Base-by-base conservation (phyloP, 2,888 invertebrate genomes). In the Panorpa germanica region DNA sequence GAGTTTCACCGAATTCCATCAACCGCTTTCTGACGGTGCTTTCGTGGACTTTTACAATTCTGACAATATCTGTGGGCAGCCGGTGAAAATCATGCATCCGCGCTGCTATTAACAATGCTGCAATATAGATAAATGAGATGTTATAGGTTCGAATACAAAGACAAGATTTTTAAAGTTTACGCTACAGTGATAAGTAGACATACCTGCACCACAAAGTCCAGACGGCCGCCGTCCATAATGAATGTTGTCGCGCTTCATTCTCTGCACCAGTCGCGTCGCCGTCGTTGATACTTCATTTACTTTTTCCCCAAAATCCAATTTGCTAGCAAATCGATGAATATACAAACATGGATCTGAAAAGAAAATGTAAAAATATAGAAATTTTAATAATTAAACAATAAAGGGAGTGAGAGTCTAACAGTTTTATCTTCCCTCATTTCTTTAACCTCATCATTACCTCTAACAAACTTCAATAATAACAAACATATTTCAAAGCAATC, bases 191-290 rank as follows among this genome's bases (percentile, higher is more conserved):
- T 21, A 25, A 8, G 31, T 29, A 22, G 29, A 37, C 40, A 52
- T 52, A 86, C 88, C 88, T 49, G 98, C 96, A 14, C 98, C 98
- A 56, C 96, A 98, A 12, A 98, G 67, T 8, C 96, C 98, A 0
- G 95, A 91, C 2, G 98, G 96, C 40, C 95, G 60, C 34, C 98
- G 64, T 5, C 98, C 98, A 2, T 85, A 86, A 50, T 93, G 90
- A 52, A 98, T 81, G 51, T 90, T 95, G 55, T 98, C 98, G 44
- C 86, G 69, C 55, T 95, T 96, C 98, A 98, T 98, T 42, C 98
- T 65, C 54, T 90, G 82, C 13, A 96, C 88, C 35, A 98, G 63
- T 32, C 96, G 66, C 33, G 90, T 61, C 0, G 96, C 96, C 3
- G 96, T 91, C 66, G 81, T 85, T 32, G 85, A 80, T 4, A 98